Evolutionary conservation across 2,888 invertebrate genomes (phyloP).

Genomic region (Formica aserva): DNA sequence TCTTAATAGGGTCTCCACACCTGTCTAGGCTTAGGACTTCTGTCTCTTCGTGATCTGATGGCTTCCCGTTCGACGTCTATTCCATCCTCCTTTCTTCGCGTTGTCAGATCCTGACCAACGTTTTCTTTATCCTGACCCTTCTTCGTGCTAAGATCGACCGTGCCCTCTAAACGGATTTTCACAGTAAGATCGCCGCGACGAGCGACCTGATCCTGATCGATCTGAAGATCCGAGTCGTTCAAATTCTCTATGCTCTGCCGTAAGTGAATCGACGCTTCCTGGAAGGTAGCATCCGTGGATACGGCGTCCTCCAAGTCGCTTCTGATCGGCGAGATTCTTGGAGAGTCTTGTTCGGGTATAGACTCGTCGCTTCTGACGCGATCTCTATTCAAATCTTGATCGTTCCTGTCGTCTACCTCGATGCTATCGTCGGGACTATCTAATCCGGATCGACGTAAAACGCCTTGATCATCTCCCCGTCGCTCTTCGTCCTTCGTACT

Average conservation of each 20-base stretch:
- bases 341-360: slow-evolving; percentile 80
- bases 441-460: slow-evolving; percentile 67
- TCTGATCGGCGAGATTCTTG: slow-evolving; percentile 77
- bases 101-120: slow-evolving; percentile 83
- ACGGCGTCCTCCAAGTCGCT: slow-evolving; percentile 78
- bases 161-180: slow-evolving; percentile 83
- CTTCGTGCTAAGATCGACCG: slow-evolving; percentile 84
- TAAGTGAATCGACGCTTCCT: slow-evolving; percentile 77
- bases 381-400: slow-evolving; percentile 78
- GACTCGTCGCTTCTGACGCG: slow-evolving; percentile 83
- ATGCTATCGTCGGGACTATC: slow-evolving; percentile 84
- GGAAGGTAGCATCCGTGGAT: slow-evolving; percentile 71
- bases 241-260: slow-evolving; percentile 82
- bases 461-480: slow-evolving; percentile 70
- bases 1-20: slow-evolving; percentile 84
- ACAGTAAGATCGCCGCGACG: slow-evolving; percentile 78
- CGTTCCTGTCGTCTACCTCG: slow-evolving; percentile 83
- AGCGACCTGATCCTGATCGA: slow-evolving; percentile 71
- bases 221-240: slow-evolving; percentile 77
- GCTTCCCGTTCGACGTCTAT: slow-evolving; percentile 78
- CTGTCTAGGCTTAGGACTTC: slow-evolving; percentile 84
- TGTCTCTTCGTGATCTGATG: slow-evolving; percentile 80
- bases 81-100: slow-evolving; percentile 80
- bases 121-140: slow-evolving; percentile 83
- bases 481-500: slow-evolving; percentile 77